phyloP scores from a whole-genome alignment of 2,113 vertebrate species.

The Tringa solitaria region DNA sequence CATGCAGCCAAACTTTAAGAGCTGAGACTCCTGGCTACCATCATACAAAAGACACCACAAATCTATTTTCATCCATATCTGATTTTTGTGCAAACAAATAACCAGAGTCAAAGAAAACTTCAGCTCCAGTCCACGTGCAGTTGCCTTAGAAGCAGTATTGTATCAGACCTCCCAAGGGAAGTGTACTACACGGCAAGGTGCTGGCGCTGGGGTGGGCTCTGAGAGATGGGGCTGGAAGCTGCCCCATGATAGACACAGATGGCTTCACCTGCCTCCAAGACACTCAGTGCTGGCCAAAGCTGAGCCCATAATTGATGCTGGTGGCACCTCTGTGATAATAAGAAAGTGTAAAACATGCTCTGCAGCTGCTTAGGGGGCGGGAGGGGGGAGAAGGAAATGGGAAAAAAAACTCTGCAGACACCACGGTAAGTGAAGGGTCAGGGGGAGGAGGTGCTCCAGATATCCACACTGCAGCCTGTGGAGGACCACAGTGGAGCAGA shows the following conservation, averaged over 20 bases:
- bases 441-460: neutral
- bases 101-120: conserved; percentile 13
- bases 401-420: neutral
- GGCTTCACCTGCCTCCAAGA: neutral
- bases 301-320: neutral
- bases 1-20: conserved; percentile 34
- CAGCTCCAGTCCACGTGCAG: neutral
- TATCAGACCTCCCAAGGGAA: neutral
- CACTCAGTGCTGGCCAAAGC: neutral
- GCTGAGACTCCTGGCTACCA: neutral
- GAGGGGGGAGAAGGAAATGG: neutral
- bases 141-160: neutral
- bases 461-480: neutral
- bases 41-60: neutral
- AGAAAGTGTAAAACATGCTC: neutral
- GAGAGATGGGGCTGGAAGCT: neutral
- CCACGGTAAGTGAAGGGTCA: neutral
- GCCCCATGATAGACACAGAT: neutral
- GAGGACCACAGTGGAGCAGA: rapidly evolving
- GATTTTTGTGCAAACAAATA: neutral
- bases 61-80: neutral
- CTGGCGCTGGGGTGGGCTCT: neutral
- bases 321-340: neutral
- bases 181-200: neutral
- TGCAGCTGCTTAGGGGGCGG: neutral